These are phyloP conservation scores for Platalea minor DNA, from an alignment of 2,797 vertebrate species.

Conservation along the genomic window DNA sequence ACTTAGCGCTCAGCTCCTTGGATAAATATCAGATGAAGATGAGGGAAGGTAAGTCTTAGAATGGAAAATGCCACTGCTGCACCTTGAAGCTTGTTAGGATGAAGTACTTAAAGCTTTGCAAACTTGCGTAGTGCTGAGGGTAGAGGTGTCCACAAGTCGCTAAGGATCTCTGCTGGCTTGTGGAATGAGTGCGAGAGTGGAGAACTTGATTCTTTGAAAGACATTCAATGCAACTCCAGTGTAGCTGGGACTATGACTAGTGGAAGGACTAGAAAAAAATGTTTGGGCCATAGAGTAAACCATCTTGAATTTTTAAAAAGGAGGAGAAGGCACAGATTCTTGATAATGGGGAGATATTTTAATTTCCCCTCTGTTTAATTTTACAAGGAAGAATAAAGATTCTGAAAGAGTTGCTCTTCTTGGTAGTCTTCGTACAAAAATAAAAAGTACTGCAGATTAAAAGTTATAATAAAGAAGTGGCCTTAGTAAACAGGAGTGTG, in stretches of 20 bases:
- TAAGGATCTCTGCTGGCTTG: neutral
- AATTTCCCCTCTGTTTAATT: neutral
- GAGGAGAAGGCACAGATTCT: neutral
- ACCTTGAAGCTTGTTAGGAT: neutral
- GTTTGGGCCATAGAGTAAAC: neutral
- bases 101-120: neutral
- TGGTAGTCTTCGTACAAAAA: neutral
- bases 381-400: neutral
- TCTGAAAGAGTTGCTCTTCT: neutral
- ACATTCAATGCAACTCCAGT: neutral
- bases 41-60: neutral
- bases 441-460: neutral
- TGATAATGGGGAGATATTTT: neutral
- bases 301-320: neutral
- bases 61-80: neutral
- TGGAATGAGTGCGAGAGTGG: neutral
- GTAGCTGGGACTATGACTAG: neutral
- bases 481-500: neutral
- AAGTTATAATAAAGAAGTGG: neutral
- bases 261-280: neutral
- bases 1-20: neutral
- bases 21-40: neutral
- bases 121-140: neutral
- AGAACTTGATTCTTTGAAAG: neutral
- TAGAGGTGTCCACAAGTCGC: neutral